phyloP scores from a whole-genome alignment of 2,113 vertebrate genomes.

The Melanostigma gelatinosum region DNA sequence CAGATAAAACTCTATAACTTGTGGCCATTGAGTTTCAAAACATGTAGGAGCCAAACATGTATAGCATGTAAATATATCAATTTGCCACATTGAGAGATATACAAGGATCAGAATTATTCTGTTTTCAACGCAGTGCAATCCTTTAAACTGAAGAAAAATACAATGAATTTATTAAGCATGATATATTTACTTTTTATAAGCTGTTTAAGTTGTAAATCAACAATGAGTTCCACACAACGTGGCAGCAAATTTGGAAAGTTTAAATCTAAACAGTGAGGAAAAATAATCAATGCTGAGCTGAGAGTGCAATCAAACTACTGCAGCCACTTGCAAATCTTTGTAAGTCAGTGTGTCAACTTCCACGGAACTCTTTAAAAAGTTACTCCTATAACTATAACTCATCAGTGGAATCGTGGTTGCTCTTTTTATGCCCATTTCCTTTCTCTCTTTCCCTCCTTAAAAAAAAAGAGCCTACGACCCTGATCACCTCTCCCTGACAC shows the following conservation, averaged over 20 bases:
- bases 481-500: conserved; percentile 58
- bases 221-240: background rate
- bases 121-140: background rate
- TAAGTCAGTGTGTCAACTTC: conserved; percentile 30
- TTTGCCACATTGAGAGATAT: background rate
- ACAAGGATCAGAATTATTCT: background rate
- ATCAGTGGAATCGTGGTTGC: conserved; percentile 8
- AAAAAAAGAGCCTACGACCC: conserved; percentile 13
- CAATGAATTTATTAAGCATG: background rate
- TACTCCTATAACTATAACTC: conserved; percentile 40
- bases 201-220: conserved; percentile 6
- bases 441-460: background rate
- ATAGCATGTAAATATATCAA: background rate
- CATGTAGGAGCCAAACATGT: background rate
- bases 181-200: background rate
- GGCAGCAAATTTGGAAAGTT: background rate
- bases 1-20: background rate
- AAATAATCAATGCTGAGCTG: conserved; percentile 12
- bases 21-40: background rate
- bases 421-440: conserved; percentile 32
- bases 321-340: conserved; percentile 33
- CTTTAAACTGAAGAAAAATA: background rate
- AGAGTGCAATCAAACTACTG: conserved; percentile 8
- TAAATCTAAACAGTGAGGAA: background rate
- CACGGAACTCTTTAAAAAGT: conserved; percentile 35